Base-by-base conservation (phyloP, 1,140 invertebrate species). In the Acromyrmex charruanus region DNA sequence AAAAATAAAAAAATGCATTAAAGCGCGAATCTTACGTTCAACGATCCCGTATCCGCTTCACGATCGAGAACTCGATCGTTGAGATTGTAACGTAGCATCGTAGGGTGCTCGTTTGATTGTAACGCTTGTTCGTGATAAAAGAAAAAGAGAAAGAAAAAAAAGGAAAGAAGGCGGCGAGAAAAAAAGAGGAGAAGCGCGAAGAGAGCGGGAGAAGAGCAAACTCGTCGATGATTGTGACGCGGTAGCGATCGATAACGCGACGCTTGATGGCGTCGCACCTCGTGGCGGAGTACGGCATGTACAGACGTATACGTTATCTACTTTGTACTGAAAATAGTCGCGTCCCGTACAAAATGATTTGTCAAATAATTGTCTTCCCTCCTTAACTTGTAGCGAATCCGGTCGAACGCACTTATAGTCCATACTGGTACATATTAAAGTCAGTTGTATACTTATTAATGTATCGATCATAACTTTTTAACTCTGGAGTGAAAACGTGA, bases 251-350 rank as follows among this genome's bases (percentile, higher is more conserved):
- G 80, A 82, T 82, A 61, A 14, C 4, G 44, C 39, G 69, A 58
- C n/a, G 35, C 18, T 18, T 58, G 39, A 74, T 9, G 49, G 68
- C 58, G 25, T n/a, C 61, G 68, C 71, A 71, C 10, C 14, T 2
- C 39, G 25, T 25, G 7, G 69, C 28, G 72, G 39, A 63, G 3
- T 14, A 59, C n/a, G 35, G 49, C 18, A 74, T 63, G 35, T 61
- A 31, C 55, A 71, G 35, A 84, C n/a, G 55, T 84, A 84, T 74
- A 84, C 80, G 55, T 84, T 75, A 55, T 61, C 55, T 58, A 84
- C 39, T 61, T 74, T 71, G 21, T 58, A 81, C 44, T 31, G 68
- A 31, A 10, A 59, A 16, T 72, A 74, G 25, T 51, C 39, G 18
- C n/a, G 18, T 59, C 55, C n/a, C 55, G 69, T 74, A 31, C 55